These are phyloP conservation scores for Orchestia grillus DNA, from an alignment of 1,140 invertebrate genomes.

Conservation along the genomic window DNA sequence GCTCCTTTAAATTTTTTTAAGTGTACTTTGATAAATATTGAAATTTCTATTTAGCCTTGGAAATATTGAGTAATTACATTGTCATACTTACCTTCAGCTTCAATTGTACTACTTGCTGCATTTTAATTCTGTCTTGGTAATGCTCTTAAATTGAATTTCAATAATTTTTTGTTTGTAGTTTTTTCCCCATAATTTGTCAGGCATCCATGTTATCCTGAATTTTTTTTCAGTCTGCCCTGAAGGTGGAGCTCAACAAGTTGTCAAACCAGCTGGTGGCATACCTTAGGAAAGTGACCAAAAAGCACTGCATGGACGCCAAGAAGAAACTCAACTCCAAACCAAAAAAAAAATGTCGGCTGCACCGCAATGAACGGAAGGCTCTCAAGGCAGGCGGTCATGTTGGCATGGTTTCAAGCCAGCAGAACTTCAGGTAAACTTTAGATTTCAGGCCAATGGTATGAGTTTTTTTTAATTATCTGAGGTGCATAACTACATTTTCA, in stretches of 20 bases:
- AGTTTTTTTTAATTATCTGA: neutral
- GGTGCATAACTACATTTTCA: neutral
- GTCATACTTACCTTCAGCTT: too few relatives aligned
- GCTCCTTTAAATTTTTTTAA: too few relatives aligned
- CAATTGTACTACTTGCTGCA: too few relatives aligned
- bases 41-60: too few relatives aligned
- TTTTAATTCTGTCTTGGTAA: too few relatives aligned
- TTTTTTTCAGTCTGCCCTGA: neutral
- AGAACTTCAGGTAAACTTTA: neutral
- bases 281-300: neutral
- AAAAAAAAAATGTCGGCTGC: neutral
- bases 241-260: neutral
- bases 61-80: too few relatives aligned
- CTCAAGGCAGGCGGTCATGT: neutral
- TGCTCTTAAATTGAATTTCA: too few relatives aligned
- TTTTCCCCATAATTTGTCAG: too few relatives aligned
- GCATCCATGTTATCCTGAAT: too few relatives aligned
- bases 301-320: neutral
- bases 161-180: too few relatives aligned
- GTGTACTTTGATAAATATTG: too few relatives aligned
- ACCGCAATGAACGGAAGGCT: constrained; percentile 21
- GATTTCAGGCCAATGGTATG: neutral
- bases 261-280: neutral
- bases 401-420: neutral
- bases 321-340: neutral